Base-by-base conservation (phyloP, 2,888 invertebrate genomes). In the Dichetophora obliterata region DNA sequence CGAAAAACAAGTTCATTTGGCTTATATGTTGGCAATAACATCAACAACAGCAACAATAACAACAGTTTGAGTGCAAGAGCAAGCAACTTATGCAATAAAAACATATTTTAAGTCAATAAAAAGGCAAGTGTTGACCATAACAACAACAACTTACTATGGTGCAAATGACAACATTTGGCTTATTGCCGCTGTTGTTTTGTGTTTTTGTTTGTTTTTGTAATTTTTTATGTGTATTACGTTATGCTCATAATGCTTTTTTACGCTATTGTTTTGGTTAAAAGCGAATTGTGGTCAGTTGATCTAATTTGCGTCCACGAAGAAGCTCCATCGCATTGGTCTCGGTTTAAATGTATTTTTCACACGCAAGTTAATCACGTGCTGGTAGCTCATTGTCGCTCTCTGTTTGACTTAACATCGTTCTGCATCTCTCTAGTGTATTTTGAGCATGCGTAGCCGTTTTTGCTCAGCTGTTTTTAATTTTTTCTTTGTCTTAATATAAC, bases 351-450 rank as follows among this genome's bases (percentile, higher is more conserved):
- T 27, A 3, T 1, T 22, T 24, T 22, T 59, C 57, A 59, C 57
- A 59, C 57, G 57, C 57, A 59, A 59, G 54, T 54, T n/a, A 22
- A 59, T 27, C 57, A 59, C 57, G 57, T 59, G 57, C 57, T 59
- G 8, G 5, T 4, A 3, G 11, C 24, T 22, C 24, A 14, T 27
- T 22, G 11, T 27, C 27, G n/a, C 57, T 24, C 57, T 27, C 43
- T 43, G 19, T n/a, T 19, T 43, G 9, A 11, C 43, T 14, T 43
- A 5, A n/a, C 19, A n/a, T 19, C 19, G 6, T 19, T 19, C 52
- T n/a, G 2, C 19, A 11, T 43, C 43, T 43, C 43, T 14, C 14
- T 11, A 43, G 24, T 24, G 2, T 22, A 24, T 59, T 27, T 11
- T 14, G 24, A 24, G 57, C 22, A 24, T 27, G 57, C 27, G 57